Evolutionary conservation across 1,140 invertebrate species (phyloP), one percentile per base, ranked within the genome.

Genomic region (Drosophila mayri): DNA sequence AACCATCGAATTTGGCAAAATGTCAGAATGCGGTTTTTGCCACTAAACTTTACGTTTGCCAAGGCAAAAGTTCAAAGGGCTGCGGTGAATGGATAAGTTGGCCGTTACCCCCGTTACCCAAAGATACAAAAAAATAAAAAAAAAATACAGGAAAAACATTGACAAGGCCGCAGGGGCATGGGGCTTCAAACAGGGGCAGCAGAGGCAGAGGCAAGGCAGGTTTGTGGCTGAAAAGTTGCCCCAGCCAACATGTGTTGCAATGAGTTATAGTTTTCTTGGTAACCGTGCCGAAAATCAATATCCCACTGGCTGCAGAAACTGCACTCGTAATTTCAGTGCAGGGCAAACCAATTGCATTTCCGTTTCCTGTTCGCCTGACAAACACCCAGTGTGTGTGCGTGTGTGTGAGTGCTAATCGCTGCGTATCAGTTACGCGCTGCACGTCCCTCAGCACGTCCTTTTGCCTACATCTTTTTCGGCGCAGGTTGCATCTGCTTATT

Each of bases 1-100:
- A 64, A 79, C 67, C 81, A 85, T 85, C 80, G 86, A 90, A 85
- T 90, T 90, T 90, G 85, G 85, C 85, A 90, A 90, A 90, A 85
- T 90, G 85, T 90, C 86, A 90, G 81, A 74, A 76, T 90, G 85
- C 86, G 86, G 85, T 76, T 85, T 79, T 72, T 90, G 75, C 78
- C 74, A 73, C 71, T 64, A 85, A 79, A 79, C 65, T 84, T 88
- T 84, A 60, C 43, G 70, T 60, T 72, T 73, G 70, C 52, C 70
- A 50, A 73, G 70, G 73, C 76, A 81, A 88, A 87, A 88, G 84
- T 88, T 90, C 81, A 90, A 88, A 88, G 80, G 76, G 86, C 65
- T 87, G 83, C 52, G 79, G 68, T 82, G 70, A 85, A 86, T 86
- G 81, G 81, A 87, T 81, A 90, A 90, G 86, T 90, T 90, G 76